Evolutionary conservation across 2,888 invertebrate species (phyloP).

Genomic region (Suillia variegata): DNA sequence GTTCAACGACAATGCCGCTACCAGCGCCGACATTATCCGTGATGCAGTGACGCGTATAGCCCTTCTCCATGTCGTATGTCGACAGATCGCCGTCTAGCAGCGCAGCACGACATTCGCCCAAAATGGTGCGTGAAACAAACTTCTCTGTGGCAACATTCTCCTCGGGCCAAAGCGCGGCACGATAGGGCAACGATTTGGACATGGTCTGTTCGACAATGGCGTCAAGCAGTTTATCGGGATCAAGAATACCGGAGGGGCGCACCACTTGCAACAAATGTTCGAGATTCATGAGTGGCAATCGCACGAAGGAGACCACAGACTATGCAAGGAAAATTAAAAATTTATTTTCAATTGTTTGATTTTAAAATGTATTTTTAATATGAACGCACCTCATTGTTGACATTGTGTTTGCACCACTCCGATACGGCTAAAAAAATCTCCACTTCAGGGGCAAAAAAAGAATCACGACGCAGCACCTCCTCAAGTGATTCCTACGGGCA

Average conservation of each 20-base stretch:
- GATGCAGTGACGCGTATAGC: conserved; percentile 87
- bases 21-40: conserved; percentile 69
- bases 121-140: conserved; percentile 83
- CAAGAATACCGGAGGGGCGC: conserved; percentile 82
- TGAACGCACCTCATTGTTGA: conserved; percentile 61
- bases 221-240: conserved; percentile 89
- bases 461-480: conserved; percentile 86
- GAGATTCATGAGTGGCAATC: conserved; percentile 86
- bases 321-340: conserved; percentile 37
- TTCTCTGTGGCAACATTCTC: conserved; percentile 88
- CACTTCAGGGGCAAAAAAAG: conserved; percentile 95
- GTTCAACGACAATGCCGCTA: conserved; percentile 84
- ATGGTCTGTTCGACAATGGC: conserved; percentile 89
- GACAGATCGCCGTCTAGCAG: conserved; percentile 87
- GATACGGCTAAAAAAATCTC: conserved; percentile 91
- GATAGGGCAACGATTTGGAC: conserved; percentile 80
- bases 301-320: conserved; percentile 69
- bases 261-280: conserved; percentile 88
- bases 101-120: conserved; percentile 87
- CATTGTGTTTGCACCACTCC: conserved; percentile 84
- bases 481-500: conserved; percentile 70
- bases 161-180: conserved; percentile 82
- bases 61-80: conserved; percentile 91
- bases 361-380: background rate
- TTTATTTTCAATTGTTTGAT: background rate